Base-by-base conservation (phyloP, 2,113 vertebrate genomes). In the Chaetura pelagica region DNA sequence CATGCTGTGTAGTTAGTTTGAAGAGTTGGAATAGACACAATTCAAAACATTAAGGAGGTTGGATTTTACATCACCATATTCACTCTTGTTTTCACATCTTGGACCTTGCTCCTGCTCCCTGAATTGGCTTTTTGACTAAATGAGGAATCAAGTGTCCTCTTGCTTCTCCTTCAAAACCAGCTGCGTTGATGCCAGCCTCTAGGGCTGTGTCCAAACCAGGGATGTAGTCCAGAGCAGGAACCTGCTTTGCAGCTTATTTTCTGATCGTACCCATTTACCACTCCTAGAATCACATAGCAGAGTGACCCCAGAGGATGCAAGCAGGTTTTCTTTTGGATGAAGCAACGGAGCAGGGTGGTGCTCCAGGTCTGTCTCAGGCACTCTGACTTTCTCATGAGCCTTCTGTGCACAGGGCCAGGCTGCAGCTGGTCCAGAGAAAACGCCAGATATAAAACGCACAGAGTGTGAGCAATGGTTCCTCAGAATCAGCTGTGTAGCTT, bases 231-330 rank as follows among this genome's bases (percentile, higher is more conserved):
- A 51, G 89, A 91, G 77, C 17, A 59, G 48, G 57, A 94, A 23
- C 40, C 27, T 73, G 30, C 79, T 69, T 72, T 85, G 12, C 38
- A 68, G 38, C 5, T 0, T 44, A 4, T 83, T 68, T 90, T 86
- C 63, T 83, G 79, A 30, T 44, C 2, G 0, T 85, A 23, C 14
- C 34, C 17, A 2, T 75, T 74, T 67, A 51, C 40, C 35, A 7
- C 63, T 23, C 72, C 27, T 69, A 7, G 8, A 27, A 62, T 38
- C 59, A 49, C 23, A 9, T n/a, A 49, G 44, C 44, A 35, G 74
- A 67, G n/a, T 2, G 0, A 59, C 67, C 49, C 26, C 19, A 29
- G 51, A 38, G 23, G 51, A 42, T 0, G 0, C 0, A 2, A 48
- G 44, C 4, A 4, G 4, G 10, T 38, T 86, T 79, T 76, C 51